These are phyloP conservation scores for Bothrops jararaca DNA, from an alignment of 2,113 vertebrate genomes.

Conservation along the genomic window DNA sequence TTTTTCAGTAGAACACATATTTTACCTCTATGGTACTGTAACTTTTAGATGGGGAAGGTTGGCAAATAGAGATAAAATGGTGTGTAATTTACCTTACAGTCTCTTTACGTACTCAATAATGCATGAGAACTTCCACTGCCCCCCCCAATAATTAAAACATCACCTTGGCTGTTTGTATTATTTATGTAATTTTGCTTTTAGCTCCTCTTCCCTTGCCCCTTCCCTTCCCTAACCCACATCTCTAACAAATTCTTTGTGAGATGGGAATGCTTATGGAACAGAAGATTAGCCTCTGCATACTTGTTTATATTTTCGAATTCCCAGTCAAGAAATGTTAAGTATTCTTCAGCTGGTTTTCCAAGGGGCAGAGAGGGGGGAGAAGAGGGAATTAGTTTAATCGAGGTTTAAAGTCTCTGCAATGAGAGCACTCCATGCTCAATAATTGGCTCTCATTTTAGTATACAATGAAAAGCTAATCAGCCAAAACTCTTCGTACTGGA, in stretches of 20 bases:
- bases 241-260: background rate
- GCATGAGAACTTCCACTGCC: conserved; percentile 50
- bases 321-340: background rate
- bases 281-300: conserved; percentile 29
- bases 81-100: conserved; percentile 43
- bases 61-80: background rate
- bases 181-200: background rate
- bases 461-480: background rate
- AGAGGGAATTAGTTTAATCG: background rate
- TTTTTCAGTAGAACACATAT: background rate
- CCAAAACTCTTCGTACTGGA: background rate
- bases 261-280: conserved; percentile 22
- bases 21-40: background rate
- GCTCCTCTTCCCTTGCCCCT: background rate
- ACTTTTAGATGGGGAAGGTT: background rate
- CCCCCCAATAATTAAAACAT: conserved; percentile 47
- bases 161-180: background rate
- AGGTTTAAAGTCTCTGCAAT: background rate
- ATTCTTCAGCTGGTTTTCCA: background rate
- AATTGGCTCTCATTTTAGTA: background rate
- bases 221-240: background rate
- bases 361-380: background rate
- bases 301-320: conserved; percentile 17
- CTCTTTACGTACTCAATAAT: conserved; percentile 47
- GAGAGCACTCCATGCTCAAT: background rate